Percentiles rank a stretch among this genome's conserved stretches.
Evolutionary conservation across 2,888 invertebrate species (phyloP).

Genomic region (Heliconius hortense): DNA sequence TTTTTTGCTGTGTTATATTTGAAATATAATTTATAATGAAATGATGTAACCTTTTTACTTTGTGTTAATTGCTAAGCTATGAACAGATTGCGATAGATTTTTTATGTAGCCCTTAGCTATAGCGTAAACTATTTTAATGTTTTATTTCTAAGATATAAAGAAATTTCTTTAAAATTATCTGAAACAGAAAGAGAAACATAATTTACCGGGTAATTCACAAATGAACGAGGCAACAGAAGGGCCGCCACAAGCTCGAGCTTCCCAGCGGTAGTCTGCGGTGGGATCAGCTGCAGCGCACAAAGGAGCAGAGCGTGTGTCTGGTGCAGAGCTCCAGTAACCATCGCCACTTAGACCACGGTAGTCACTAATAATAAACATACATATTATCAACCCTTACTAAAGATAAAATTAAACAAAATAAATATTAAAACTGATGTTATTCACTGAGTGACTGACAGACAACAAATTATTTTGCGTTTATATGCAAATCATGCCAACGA

Average conservation of each 20-base stretch:
- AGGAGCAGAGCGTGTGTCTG: conserved; percentile 81
- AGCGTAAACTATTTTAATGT: not conserved
- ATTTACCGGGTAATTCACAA: conserved; percentile 88
- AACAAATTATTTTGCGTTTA: not conserved
- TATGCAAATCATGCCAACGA: not conserved
- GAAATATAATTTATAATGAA: not conserved
- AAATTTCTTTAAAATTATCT: no score
- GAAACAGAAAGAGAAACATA: not conserved
- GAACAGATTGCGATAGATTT: no score
- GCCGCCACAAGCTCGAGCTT: conserved; percentile 87
- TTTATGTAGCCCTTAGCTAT: not conserved
- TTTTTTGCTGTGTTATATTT: not conserved
- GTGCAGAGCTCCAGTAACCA: conserved; percentile 89
- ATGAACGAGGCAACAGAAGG: conserved; percentile 90
- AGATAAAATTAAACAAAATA: not conserved
- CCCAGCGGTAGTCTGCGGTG: conserved; percentile 89
- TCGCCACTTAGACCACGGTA: conserved; percentile 83
- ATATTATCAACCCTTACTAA: not conserved
- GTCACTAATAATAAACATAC: conserved; percentile 66
- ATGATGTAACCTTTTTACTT: not conserved
- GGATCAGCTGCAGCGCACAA: conserved; percentile 90
- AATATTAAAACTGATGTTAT: not conserved
- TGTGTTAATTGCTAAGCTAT: not conserved
- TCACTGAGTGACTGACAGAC: not conserved
- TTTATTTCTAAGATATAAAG: no score